phyloP scores from a whole-genome alignment of 2,113 vertebrate species.

The Cygnus atratus region DNA sequence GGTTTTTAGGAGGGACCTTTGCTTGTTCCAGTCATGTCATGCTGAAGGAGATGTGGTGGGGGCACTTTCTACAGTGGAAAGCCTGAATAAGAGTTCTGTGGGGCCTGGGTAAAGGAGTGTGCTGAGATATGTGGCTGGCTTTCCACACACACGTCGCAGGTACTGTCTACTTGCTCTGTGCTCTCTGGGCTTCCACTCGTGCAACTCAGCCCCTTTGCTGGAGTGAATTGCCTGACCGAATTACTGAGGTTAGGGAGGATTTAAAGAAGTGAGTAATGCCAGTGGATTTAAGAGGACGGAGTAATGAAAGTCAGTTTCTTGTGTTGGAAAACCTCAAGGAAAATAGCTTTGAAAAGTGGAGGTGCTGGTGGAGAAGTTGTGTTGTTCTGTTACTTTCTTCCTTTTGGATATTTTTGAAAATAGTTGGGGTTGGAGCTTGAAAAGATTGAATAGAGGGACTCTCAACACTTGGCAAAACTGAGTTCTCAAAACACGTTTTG shows the following conservation, averaged over 20 bases:
- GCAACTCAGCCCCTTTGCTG: not conserved
- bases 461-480: not conserved
- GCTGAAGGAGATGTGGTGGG: not conserved
- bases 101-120: not conserved
- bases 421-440: not conserved
- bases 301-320: not conserved
- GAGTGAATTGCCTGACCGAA: not conserved
- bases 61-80: not conserved
- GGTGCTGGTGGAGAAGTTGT: not conserved
- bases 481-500: not conserved
- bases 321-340: not conserved
- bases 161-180: not conserved
- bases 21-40: not conserved
- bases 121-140: not conserved
- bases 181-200: not conserved
- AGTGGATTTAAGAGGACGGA: not conserved
- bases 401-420: conserved; percentile 9
- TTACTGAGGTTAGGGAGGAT: not conserved
- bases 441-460: not conserved
- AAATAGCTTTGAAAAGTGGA: not conserved
- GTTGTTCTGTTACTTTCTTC: not conserved
- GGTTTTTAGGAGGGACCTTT: not conserved
- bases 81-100: not conserved
- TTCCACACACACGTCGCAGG: not conserved
- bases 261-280: not conserved